Evolutionary conservation across 2,888 invertebrate species (phyloP).

Genomic region (Scaptomyza parva): DNA sequence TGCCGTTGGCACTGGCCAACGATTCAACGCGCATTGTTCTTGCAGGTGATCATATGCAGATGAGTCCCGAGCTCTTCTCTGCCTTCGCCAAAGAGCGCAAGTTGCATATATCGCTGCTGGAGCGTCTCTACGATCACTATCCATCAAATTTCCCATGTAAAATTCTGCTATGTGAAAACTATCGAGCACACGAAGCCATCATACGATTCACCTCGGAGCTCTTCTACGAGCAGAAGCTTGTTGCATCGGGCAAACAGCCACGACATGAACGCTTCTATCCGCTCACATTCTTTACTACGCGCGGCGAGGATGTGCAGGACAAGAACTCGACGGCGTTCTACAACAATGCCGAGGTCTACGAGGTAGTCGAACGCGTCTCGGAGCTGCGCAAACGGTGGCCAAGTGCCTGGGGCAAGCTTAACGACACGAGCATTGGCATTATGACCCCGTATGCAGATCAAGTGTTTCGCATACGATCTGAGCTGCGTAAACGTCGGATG

Average conservation of each 20-base stretch:
- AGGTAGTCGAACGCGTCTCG: constrained; percentile 90
- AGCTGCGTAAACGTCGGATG: constrained; percentile 90
- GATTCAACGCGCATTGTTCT: constrained; percentile 90
- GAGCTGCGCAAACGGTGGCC: constrained; percentile 92
- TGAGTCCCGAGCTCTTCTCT: constrained; percentile 93
- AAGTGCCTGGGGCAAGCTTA: constrained; percentile 89
- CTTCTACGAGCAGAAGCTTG: constrained; percentile 91
- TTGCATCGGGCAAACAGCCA: constrained; percentile 90
- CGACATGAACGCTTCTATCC: constrained; percentile 90
- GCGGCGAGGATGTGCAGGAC: constrained; percentile 92
- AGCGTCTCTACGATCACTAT: constrained; percentile 91
- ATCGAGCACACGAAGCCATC: constrained; percentile 92
- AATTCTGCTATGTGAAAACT: constrained; percentile 92
- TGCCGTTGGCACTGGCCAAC: constrained; percentile 91
- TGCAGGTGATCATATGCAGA: constrained; percentile 94
- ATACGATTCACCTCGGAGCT: constrained; percentile 92
- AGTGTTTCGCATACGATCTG: constrained; percentile 90
- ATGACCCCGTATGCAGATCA: constrained; percentile 94
- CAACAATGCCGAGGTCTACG: constrained; percentile 92
- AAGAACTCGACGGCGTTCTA: constrained; percentile 92
- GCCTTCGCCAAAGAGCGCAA: constrained; percentile 89
- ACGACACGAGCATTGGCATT: constrained; percentile 92
- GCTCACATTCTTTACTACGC: constrained; percentile 91
- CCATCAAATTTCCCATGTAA: constrained; percentile 91
- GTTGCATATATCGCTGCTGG: constrained; percentile 90